Evolutionary conservation across 2,113 vertebrate species (phyloP).

Genomic region (Urocitellus parryii): DNA sequence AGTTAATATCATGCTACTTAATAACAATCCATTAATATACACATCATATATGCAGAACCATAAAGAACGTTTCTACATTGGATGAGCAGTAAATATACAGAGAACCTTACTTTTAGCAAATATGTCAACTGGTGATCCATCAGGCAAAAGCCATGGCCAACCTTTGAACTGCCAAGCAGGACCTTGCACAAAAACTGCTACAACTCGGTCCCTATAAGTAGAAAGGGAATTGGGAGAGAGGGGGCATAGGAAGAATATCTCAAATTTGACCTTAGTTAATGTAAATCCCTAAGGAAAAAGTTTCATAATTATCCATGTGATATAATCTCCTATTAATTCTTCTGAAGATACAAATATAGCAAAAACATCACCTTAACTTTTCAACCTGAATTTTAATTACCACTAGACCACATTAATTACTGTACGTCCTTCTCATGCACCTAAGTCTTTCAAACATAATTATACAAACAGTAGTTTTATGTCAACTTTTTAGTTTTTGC

Average conservation of each 20-base stretch:
- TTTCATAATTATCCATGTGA: background rate
- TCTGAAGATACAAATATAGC: background rate
- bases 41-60: background rate
- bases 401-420: accelerated
- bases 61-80: background rate
- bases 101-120: conserved; percentile 97
- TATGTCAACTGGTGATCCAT: conserved; percentile 98
- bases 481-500: conserved; percentile 7
- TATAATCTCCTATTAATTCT: background rate
- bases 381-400: background rate
- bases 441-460: background rate
- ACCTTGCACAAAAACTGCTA: conserved; percentile 98
- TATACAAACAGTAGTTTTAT: background rate
- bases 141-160: conserved; percentile 98
- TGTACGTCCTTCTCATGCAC: background rate
- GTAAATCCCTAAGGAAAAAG: background rate
- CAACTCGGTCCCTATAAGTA: conserved; percentile 95
- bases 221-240: background rate
- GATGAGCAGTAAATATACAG: conserved; percentile 1
- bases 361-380: accelerated
- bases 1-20: background rate
- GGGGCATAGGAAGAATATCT: background rate
- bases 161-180: conserved; percentile 99
- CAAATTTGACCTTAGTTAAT: background rate
- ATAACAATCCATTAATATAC: background rate